Evolutionary conservation across 2,888 invertebrate genomes (phyloP), one percentile per base, ranked within the genome.

Genomic region (Peribatodes rhomboidaria): DNA sequence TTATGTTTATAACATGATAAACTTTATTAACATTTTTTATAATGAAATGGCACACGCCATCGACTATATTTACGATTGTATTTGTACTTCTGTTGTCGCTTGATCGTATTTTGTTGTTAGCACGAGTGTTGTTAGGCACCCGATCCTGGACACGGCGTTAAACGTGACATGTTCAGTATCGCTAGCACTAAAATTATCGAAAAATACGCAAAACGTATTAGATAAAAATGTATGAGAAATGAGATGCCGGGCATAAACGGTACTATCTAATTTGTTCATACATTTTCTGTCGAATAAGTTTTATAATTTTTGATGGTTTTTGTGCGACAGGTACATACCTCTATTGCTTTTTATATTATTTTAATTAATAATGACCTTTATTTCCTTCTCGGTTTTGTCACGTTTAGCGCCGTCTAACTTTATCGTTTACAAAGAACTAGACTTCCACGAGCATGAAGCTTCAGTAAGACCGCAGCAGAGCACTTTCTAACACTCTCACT

Each of bases 1-100:
- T 93, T 93, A 92, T 92, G 93, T 93, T 92, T 92, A 92, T 93
- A 93, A 93, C 93, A 92, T 80, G 82, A 92, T 91, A 88, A 91
- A 87, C 89, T 91, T 87, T 90, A 91, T 92, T 92, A 92, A 92
- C 91, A 88, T 74, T 82, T 84, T 84, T 84, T 85, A 77, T 74
- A 74, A 82, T 81, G 75, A 85, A 86, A 87, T 93, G 93, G 93
- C 93, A 89, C 92, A 91, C 93, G 93, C 93, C 93, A 89, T 93
- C 92, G 93, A 92, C 92, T 92, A 88, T 93, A 91, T 92, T 91
- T 90, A 89, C 90, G 87, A 83, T 88, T 90, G 87, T 90, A 89
- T 83, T 65, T 89, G 87, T 90, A 87, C 79, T 87, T 85, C 83
- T 90, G 90, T 89, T 92, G 90, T 92, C 90, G 91, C 90, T 92